Evolutionary conservation across 2,113 vertebrate species (phyloP), one percentile per base, ranked within the genome.

Genomic region (Phrynosoma blainvillii): DNA sequence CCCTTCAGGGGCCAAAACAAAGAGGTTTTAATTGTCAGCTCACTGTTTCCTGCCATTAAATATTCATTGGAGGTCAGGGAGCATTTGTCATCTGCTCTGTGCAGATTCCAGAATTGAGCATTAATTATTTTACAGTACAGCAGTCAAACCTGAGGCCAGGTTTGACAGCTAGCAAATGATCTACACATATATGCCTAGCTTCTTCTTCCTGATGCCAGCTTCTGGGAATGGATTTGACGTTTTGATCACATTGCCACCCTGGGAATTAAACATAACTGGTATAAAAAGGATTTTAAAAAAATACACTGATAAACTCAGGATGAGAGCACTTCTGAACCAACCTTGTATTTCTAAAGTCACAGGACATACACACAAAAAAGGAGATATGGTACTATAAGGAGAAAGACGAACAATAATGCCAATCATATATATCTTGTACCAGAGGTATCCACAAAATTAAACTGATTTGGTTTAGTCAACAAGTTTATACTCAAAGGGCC

Each of bases 71-170:
- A 88, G 85, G 4, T 85, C 0, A 0, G 78, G 87, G 77, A 88
- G 52, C 47, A 21, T 93, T 93, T 93, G 84, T 90, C 84, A 82
- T 59, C 88, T 62, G 7, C 21, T 87, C 0, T 42, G 1, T 36
- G 59, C 71, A 71, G 73, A 78, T 86, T 82, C 32, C 5, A 82
- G 82, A 86, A 83, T 12, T 13, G n/a, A 70, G 84, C 32, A 86
- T 89, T 82, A 86, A 86, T 88, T 59, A 93, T 91, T 77, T 93
- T 65, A 77, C 90, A 75, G 1, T 73, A 68, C 77, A 66, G 76
- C 74, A 87, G 76, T 42, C 91, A 90, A 90, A 86, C 75, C 18
- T 74, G 36, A 56, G 54, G 79, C 91, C 86, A 92, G 83, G 42
- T 65, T 82, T 59, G 78, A 90, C 74, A 88, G 73, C 65, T 47